phyloP scores from a whole-genome alignment of 2,888 invertebrate genomes.

The Glyphotaelius pellucidus region DNA sequence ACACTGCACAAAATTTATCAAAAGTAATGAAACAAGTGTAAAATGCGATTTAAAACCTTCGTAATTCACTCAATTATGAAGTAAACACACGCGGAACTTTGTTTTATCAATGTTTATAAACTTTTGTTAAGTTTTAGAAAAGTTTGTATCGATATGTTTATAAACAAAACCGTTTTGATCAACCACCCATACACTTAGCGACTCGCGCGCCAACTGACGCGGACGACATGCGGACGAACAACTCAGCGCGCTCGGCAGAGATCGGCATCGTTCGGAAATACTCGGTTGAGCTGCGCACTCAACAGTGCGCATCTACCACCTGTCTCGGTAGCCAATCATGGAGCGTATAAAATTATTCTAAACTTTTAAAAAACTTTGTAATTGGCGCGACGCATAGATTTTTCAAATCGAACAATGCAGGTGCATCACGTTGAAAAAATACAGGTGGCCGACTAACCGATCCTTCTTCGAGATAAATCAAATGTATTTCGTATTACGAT shows the following conservation, averaged over 20 bases:
- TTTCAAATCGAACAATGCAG: slow-evolving; percentile 37
- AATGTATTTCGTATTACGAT: neutral
- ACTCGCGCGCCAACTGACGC: slow-evolving; percentile 60
- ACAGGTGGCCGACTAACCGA: neutral
- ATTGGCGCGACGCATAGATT: slow-evolving; percentile 45
- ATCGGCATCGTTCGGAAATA: slow-evolving; percentile 30
- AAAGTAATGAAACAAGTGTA: neutral
- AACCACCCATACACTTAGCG: slow-evolving; percentile 22
- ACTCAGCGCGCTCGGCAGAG: slow-evolving; percentile 22
- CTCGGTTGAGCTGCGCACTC: slow-evolving; percentile 47
- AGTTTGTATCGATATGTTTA: slow-evolving; percentile 44
- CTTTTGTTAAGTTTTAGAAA: slow-evolving; percentile 51
- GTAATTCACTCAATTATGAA: slow-evolving; percentile 9
- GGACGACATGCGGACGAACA: slow-evolving; percentile 32
- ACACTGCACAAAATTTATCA: slow-evolving; percentile 34
- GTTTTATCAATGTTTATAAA: slow-evolving; percentile 36
- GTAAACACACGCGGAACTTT: slow-evolving; percentile 34
- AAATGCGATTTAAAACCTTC: slow-evolving; percentile 17
- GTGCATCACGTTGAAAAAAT: slow-evolving; percentile 31
- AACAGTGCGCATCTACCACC: slow-evolving; percentile 51
- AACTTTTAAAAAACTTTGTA: slow-evolving; percentile 54
- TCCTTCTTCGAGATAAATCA: neutral
- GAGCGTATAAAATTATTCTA: slow-evolving; percentile 22
- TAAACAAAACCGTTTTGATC: neutral
- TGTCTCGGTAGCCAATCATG: slow-evolving; percentile 54